A percentile compares a stretch with the other conserved stretches of the same genome.
Evolutionary conservation across 2,113 vertebrate genomes (phyloP).

Genomic region (Siphamia tubifer): DNA sequence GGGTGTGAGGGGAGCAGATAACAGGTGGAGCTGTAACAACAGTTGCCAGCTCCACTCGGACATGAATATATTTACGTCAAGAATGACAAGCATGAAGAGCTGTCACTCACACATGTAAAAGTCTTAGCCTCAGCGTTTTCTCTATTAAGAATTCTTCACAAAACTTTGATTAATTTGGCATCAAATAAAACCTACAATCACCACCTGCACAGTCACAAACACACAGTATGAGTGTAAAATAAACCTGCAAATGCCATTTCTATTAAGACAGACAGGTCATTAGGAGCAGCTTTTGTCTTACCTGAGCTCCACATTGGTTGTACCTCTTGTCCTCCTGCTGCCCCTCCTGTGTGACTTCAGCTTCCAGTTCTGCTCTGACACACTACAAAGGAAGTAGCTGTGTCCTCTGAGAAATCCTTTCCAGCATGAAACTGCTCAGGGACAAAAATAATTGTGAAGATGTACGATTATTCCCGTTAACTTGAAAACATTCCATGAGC

Average conservation of each 20-base stretch:
- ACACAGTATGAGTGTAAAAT: background rate
- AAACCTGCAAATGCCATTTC: background rate
- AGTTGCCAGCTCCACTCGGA: conserved; percentile 2
- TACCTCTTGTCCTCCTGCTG: conserved; percentile 22
- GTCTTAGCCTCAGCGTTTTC: too few species aligned
- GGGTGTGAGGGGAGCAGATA: conserved; percentile 16
- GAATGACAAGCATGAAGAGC: background rate
- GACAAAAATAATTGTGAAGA: background rate
- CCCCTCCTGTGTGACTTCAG: conserved; percentile 30
- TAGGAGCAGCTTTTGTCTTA: conserved; percentile 39
- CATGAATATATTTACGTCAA: background rate
- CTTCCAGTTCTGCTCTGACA: conserved; percentile 3
- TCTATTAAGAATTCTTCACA: too few species aligned
- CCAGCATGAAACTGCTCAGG: conserved; percentile 22
- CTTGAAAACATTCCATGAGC: conserved; percentile 22
- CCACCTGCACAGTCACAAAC: too few species aligned
- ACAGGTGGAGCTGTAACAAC: conserved; percentile 51
- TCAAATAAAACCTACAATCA: background rate
- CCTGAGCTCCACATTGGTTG: conserved; percentile 80
- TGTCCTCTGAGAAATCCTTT: conserved; percentile 40
- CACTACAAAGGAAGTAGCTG: conserved; percentile 11
- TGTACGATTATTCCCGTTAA: conserved; percentile 29
- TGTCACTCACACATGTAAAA: background rate
- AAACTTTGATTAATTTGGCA: too few species aligned
- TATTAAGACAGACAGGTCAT: background rate